Evolutionary conservation across 1,140 invertebrate species (phyloP), one percentile per base, ranked within the genome.

Genomic region (Bradysia coprophila): DNA sequence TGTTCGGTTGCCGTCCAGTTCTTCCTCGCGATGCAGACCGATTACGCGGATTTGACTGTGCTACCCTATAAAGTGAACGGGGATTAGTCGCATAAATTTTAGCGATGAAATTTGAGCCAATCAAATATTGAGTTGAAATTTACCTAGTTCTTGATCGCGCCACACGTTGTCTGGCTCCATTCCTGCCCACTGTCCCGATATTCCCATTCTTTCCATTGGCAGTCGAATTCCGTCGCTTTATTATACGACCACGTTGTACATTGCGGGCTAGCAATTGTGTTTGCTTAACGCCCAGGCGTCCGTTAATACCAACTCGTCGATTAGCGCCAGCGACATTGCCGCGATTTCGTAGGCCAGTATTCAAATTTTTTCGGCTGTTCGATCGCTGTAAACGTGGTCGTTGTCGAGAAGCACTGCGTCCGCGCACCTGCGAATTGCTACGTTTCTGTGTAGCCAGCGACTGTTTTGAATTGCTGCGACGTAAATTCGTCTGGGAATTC

Each of bases 171-270:
- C 13, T 28, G 6, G 24, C 24, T 28, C 24, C 13, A 8, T 8
- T 28, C 6, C 13, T 16, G 38, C 41, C 18, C n/a, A n/a, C n/a
- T n/a, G n/a, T n/a, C n/a, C n/a, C n/a, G n/a, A n/a, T n/a, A n/a
- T n/a, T n/a, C n/a, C n/a, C n/a, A n/a, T n/a, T n/a, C n/a, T n/a
- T n/a, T n/a, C n/a, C n/a, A n/a, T n/a, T n/a, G n/a, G n/a, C n/a
- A n/a, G n/a, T n/a, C n/a, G 46, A 45, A 41, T 52, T 53, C 21
- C 53, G 50, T 39, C 56, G 52, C 45, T 57, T 56, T 10, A 48
- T 49, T 19, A 59, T 50, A 5, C 56, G 51, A 24, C 56, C 56
- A n/a, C 46, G 45, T 13, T 48, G 46, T 1, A 59, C 51, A 24
- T 56, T 51, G 5, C 53, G 52, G 16, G 47, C n/a, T 28, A 13